phyloP scores from a whole-genome alignment of 2,113 vertebrate genomes.

The Xyliphius kryptos region DNA sequence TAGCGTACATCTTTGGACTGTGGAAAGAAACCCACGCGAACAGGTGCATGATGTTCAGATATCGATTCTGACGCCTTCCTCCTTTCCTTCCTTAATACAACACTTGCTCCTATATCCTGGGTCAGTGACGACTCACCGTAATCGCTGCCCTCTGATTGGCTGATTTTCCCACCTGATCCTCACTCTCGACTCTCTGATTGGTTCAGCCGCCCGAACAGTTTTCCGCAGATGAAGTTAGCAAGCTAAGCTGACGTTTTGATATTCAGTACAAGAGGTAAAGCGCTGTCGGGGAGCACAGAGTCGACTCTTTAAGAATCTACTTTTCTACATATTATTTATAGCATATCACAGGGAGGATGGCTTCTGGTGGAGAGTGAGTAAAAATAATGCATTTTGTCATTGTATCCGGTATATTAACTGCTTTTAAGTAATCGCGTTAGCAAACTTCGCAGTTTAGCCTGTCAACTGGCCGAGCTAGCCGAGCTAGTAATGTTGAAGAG shows the following conservation, averaged over 20 bases:
- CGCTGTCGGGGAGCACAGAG: conserved; percentile 32
- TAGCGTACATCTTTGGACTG: no score
- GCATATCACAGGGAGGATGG: conserved; percentile 61
- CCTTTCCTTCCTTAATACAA: neutral
- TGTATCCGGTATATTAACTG: no score
- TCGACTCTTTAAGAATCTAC: conserved; percentile 40
- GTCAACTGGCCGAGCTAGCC: conserved; percentile 14
- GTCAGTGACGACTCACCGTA: neutral
- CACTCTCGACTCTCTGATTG: conserved; percentile 54
- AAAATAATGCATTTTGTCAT: conserved; percentile 35
- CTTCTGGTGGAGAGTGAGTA: conserved; percentile 73
- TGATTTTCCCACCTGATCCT: neutral
- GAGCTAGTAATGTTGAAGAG: neutral
- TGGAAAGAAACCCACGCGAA: no score
- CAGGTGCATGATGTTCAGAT: no score
- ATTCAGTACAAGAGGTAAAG: conserved; percentile 41
- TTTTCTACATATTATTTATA: conserved; percentile 63
- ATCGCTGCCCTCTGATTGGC: conserved; percentile 16
- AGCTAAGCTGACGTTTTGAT: conserved; percentile 42
- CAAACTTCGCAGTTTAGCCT: conserved; percentile 7
- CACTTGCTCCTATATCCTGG: neutral
- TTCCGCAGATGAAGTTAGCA: conserved; percentile 45
- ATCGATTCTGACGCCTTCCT: no score
- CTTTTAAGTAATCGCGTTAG: conserved; percentile 7
- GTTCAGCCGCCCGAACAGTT: conserved; percentile 18